Conservation (phyloP, 2,797 vertebrate genomes). For the Argentina silus region DNA sequence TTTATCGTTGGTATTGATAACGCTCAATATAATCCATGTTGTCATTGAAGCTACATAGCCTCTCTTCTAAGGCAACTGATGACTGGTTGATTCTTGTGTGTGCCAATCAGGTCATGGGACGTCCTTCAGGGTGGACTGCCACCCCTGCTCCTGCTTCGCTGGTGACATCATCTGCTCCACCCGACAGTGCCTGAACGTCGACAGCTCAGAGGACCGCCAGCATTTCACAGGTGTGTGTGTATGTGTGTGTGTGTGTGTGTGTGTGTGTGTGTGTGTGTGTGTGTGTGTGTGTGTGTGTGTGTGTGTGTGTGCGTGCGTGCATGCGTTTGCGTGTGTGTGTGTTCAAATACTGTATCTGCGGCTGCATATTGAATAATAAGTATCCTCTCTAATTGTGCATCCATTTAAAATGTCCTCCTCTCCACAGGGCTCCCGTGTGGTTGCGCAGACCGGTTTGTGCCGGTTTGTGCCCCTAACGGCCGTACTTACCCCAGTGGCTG, state of each 20-base stretch:
- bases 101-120: conserved; percentile 83
- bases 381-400: too few species aligned
- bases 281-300: neutral
- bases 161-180: conserved; percentile 88
- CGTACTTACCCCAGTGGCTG: conserved; percentile 95
- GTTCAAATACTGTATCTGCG: neutral
- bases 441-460: conserved; percentile 92
- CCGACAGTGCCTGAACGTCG: conserved; percentile 81
- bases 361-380: neutral
- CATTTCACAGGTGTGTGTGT: conserved; percentile 83
- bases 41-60: neutral
- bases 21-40: too few species aligned
- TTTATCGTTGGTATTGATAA: too few species aligned
- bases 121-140: conserved; percentile 88
- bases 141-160: conserved; percentile 90
- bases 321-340: neutral
- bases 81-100: neutral
- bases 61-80: neutral
- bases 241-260: conserved; percentile 12
- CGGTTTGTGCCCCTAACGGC: conserved; percentile 92
- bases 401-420: neutral
- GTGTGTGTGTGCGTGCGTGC: conserved; percentile 31
- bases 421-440: conserved; percentile 89
- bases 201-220: conserved; percentile 79
- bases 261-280: neutral